Base-by-base conservation (phyloP, 2,888 invertebrate species). In the Taphrorychus bicolor region DNA sequence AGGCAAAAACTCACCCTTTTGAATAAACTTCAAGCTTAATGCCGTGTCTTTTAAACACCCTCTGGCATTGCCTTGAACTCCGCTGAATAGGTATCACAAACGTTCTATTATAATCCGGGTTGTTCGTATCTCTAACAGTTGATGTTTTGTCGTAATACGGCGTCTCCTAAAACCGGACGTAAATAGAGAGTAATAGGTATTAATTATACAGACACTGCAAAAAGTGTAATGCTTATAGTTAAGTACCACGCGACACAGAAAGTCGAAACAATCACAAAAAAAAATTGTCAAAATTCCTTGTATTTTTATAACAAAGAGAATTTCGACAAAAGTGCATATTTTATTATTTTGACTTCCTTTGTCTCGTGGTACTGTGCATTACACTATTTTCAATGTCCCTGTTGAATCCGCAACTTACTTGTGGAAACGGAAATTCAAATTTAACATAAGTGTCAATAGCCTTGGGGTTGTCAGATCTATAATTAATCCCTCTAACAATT, bases 371-470 rank as follows among this genome's bases (percentile, higher is more conserved):
- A n/a, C n/a, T n/a, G n/a, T n/a, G n/a, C n/a, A n/a, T n/a, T n/a
- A n/a, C n/a, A n/a, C n/a, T n/a, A n/a, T n/a, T n/a, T n/a, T n/a
- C n/a, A n/a, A n/a, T n/a, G n/a, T n/a, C n/a, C n/a, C n/a, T n/a
- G n/a, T n/a, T n/a, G n/a, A n/a, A n/a, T n/a, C n/a, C n/a, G n/a
- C n/a, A n/a, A n/a, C n/a, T n/a, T n/a, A 93, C 94, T 79, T 88
- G 88, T 18, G 96, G 96, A 82, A 88, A 95, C 0, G 97, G 97
- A 81, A 98, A 94, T 78, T 97, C 97, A 77, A 92, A 91, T 79
- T 92, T 94, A 9, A 98, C 93, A 78, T 94, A 98, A 0, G 97
- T 96, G 77, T 97, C 96, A 22, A 95, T 86, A 68, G 97, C 95
- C 78, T 92, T 92, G 0, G 94, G 90, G 80, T 92, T 91, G 60